These are phyloP conservation scores for Druon quercuslanigerum DNA, from an alignment of 1,140 invertebrate genomes.

Conservation along the genomic window DNA sequence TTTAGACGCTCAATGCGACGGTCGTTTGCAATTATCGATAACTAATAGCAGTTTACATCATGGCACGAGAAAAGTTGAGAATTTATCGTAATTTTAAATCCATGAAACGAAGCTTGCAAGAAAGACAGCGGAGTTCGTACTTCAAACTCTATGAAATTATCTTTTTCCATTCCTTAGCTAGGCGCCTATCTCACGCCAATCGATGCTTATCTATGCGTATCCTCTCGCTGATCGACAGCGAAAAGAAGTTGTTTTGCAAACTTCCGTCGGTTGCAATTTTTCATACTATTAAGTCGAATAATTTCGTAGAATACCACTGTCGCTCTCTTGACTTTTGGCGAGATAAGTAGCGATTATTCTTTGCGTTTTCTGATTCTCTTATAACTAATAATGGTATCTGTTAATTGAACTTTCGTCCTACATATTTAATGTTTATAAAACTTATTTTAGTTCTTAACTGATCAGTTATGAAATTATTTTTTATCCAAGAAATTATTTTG, in stretches of 20 bases:
- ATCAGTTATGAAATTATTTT: too few relatives aligned
- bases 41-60: conserved; percentile 42
- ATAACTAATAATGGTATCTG: too few relatives aligned
- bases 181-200: neutral
- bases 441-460: too few relatives aligned
- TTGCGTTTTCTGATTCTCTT: too few relatives aligned
- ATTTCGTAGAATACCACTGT: neutral
- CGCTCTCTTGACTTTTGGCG: neutral
- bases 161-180: neutral
- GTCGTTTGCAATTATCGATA: conserved; percentile 42
- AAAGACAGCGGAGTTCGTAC: neutral
- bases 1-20: conserved; percentile 10
- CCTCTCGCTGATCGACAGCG: neutral
- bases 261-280: neutral
- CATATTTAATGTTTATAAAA: too few relatives aligned
- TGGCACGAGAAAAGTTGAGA: conserved; percentile 36
- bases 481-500: too few relatives aligned
- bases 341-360: too few relatives aligned
- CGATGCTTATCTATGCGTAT: conserved; percentile 3
- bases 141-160: neutral
- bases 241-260: conserved; percentile 2
- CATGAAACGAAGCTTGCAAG: neutral
- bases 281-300: neutral
- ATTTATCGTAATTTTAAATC: conserved; percentile 52
- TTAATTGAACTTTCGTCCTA: too few relatives aligned